Evolutionary conservation across 2,113 vertebrate species (phyloP).

Genomic region (Lanius ludovicianus): DNA sequence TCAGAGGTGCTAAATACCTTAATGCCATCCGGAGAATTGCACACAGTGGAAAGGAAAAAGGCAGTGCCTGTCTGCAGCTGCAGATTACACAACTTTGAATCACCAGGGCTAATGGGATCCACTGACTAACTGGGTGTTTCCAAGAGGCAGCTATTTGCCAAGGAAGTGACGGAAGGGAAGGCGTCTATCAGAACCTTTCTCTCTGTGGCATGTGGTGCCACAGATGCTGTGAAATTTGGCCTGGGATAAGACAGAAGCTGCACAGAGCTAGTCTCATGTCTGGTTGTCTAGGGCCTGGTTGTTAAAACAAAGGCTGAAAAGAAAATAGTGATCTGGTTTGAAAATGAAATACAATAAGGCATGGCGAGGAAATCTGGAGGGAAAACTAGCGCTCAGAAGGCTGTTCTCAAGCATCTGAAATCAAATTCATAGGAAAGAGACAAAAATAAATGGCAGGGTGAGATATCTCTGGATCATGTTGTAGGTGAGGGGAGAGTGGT

Average conservation of each 20-base stretch:
- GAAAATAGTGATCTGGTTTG: not conserved
- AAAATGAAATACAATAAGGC: not conserved
- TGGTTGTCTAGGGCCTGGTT: not conserved
- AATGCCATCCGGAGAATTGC: not conserved
- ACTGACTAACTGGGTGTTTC: conserved; percentile 61
- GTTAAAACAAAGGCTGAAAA: conserved; percentile 25
- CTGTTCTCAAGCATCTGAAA: not conserved
- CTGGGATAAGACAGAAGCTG: not conserved
- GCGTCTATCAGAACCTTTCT: conserved; percentile 1
- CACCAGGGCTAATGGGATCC: conserved; percentile 15
- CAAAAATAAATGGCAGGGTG: not conserved
- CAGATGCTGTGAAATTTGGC: not conserved
- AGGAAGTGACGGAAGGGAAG: conserved; percentile 21
- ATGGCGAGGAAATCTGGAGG: not conserved
- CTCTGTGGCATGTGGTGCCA: not conserved
- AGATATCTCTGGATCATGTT: rapidly evolving
- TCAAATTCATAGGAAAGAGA: not conserved
- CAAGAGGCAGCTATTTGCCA: conserved; percentile 17
- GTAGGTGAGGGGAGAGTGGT: not conserved
- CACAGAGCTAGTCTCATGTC: not conserved
- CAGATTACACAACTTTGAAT: conserved; percentile 44
- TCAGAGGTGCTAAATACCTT: not conserved
- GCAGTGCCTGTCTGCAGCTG: conserved; percentile 66
- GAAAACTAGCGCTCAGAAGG: not conserved
- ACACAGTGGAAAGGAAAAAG: not conserved